Evolutionary conservation across 2,113 vertebrate species (phyloP).

Genomic region (Anolis sagrei): DNA sequence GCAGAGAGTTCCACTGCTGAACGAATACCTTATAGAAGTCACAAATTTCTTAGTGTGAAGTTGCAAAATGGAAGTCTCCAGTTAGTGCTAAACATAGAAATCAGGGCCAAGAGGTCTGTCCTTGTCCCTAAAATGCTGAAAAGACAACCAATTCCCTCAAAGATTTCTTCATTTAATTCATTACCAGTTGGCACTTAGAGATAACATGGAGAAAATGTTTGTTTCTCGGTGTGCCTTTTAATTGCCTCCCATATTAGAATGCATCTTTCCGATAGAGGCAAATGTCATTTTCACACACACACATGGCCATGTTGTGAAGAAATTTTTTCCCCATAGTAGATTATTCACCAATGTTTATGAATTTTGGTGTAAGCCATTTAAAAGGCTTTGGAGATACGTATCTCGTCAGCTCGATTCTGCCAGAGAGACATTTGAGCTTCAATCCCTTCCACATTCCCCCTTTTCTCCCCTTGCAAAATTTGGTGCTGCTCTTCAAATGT

Average conservation of each 20-base stretch:
- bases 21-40: too few relatives aligned
- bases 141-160: slow-evolving; percentile 47
- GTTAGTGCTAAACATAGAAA: slow-evolving; percentile 47
- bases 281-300: slow-evolving; percentile 72
- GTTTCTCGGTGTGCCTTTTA: slow-evolving; percentile 68
- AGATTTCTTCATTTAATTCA: slow-evolving; percentile 56
- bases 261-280: slow-evolving; percentile 72
- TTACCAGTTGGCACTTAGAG: slow-evolving; percentile 62
- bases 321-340: slow-evolving; percentile 70
- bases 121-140: slow-evolving; percentile 46
- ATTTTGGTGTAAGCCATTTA: slow-evolving; percentile 67
- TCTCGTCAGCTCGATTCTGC: slow-evolving; percentile 64
- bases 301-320: slow-evolving; percentile 55
- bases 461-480: slow-evolving; percentile 26
- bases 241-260: slow-evolving; percentile 71
- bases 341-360: slow-evolving; percentile 75
- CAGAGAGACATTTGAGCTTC: slow-evolving; percentile 37
- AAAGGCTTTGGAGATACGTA: slow-evolving; percentile 66
- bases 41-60: slow-evolving; percentile 51
- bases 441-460: neutral
- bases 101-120: slow-evolving; percentile 14
- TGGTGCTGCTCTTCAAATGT: slow-evolving; percentile 69
- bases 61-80: slow-evolving; percentile 45
- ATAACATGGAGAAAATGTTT: slow-evolving; percentile 71
- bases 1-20: too few relatives aligned